Evolutionary conservation across 1,140 invertebrate genomes (phyloP).

Genomic region (Bombyx mandarina): DNA sequence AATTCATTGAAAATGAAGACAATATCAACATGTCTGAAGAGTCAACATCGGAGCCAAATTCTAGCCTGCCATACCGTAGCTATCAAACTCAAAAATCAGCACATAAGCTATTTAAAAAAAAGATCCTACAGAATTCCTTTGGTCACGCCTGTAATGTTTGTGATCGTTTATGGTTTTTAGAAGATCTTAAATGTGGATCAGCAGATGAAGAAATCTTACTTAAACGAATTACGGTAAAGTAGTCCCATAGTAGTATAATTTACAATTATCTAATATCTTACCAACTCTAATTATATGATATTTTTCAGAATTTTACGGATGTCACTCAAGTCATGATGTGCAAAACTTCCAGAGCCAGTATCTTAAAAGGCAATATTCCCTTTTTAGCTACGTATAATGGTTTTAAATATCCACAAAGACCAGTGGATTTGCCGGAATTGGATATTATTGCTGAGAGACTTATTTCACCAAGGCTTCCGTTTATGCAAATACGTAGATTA

Average conservation of each 20-base stretch:
- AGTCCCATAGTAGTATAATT: too few relatives aligned
- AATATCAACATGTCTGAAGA: too few relatives aligned
- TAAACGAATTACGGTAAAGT: too few relatives aligned
- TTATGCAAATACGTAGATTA: conserved; percentile 17
- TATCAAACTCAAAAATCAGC: too few relatives aligned
- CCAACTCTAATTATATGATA: conserved; percentile 9
- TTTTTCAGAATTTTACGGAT: conserved; percentile 16
- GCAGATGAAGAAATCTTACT: too few relatives aligned
- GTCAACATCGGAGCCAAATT: too few relatives aligned
- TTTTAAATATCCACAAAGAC: conserved; percentile 18
- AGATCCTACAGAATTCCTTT: too few relatives aligned
- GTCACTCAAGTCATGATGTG: conserved; percentile 15
- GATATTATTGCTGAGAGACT: conserved; percentile 15
- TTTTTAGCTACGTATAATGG: conserved; percentile 15
- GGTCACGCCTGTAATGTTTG: too few relatives aligned
- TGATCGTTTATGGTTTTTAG: too few relatives aligned
- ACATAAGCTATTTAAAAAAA: too few relatives aligned
- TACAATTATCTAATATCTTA: neutral
- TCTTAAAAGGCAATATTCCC: conserved; percentile 17
- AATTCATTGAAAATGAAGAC: neutral
- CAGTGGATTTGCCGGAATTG: conserved; percentile 16
- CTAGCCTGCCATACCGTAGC: too few relatives aligned
- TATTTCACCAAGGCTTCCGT: conserved; percentile 18
- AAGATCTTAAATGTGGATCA: too few relatives aligned
- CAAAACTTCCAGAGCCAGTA: conserved; percentile 13